Evolutionary conservation across 2,797 vertebrate genomes (phyloP).

Genomic region (Danio jaintianensis): DNA sequence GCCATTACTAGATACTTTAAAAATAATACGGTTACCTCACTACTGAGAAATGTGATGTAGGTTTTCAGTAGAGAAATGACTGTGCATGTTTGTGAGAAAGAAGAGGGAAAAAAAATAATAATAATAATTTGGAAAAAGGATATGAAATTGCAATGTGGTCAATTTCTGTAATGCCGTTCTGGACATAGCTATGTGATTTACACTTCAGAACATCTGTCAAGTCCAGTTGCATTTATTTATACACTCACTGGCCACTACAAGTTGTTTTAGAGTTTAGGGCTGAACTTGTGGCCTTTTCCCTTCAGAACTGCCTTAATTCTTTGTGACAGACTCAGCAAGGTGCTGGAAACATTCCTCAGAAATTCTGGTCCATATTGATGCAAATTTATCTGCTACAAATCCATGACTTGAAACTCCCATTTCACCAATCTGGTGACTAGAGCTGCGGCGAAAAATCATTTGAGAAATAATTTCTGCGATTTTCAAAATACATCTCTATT

Average conservation of each 20-base stretch:
- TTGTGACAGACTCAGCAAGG: too few relatives aligned
- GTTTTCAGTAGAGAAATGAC: background rate
- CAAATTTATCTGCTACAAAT: too few relatives aligned
- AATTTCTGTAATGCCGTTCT: background rate
- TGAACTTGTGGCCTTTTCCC: background rate
- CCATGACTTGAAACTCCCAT: too few relatives aligned
- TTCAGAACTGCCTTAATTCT: too few relatives aligned
- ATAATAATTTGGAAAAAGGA: background rate
- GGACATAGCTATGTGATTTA: background rate
- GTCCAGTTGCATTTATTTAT: background rate
- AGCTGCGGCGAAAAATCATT: too few relatives aligned
- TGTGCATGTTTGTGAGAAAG: constrained; percentile 2
- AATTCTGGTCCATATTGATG: too few relatives aligned
- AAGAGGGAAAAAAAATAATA: background rate
- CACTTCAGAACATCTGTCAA: background rate
- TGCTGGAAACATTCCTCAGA: too few relatives aligned
- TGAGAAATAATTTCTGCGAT: too few relatives aligned
- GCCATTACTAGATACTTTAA: background rate
- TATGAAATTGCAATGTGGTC: background rate
- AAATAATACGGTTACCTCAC: constrained; percentile 7
- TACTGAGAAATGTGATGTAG: background rate
- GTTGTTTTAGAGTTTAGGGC: background rate
- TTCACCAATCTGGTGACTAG: too few relatives aligned
- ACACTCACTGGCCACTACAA: background rate
- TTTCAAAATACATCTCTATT: too few relatives aligned